These are phyloP conservation scores for Ganaspis brasiliensis DNA, from an alignment of 2,888 invertebrate genomes.

Conservation along the genomic window DNA sequence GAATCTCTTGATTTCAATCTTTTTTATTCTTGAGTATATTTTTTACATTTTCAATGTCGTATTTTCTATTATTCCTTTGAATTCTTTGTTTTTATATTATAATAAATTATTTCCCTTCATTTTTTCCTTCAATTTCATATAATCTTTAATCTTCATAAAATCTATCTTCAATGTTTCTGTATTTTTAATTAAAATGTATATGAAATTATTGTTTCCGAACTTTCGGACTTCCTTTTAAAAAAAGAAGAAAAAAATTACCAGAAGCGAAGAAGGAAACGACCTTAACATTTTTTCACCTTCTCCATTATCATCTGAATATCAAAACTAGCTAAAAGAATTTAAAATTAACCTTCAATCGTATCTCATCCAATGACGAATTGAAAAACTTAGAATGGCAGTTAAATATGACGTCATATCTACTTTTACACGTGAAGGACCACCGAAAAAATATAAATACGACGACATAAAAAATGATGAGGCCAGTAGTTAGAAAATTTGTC, in stretches of 20 bases:
- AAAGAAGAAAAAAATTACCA: not conserved
- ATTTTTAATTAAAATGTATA: no score
- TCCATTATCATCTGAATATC: not conserved
- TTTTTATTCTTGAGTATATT: not conserved
- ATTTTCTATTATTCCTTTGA: no score
- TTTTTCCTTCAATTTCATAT: no score
- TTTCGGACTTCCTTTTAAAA: no score
- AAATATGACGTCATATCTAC: conserved; percentile 11
- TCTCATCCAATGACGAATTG: not conserved
- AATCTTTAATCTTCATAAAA: no score
- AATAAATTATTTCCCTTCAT: no score
- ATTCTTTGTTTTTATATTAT: no score
- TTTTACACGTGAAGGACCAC: conserved; percentile 21
- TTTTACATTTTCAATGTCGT: no score
- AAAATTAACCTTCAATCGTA: not conserved
- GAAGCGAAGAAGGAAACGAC: not conserved
- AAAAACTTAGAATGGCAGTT: not conserved
- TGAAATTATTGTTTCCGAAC: no score
- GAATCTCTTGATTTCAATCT: not conserved
- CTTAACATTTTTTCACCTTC: conserved; percentile 13
- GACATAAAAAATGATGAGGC: not conserved
- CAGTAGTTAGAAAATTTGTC: not conserved
- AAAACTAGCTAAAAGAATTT: conserved; percentile 18
- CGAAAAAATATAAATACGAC: conserved; percentile 26
- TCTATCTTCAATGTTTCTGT: no score